These are phyloP conservation scores for Craniophora ligustri DNA, from an alignment of 2,888 invertebrate species.

Conservation along the genomic window DNA sequence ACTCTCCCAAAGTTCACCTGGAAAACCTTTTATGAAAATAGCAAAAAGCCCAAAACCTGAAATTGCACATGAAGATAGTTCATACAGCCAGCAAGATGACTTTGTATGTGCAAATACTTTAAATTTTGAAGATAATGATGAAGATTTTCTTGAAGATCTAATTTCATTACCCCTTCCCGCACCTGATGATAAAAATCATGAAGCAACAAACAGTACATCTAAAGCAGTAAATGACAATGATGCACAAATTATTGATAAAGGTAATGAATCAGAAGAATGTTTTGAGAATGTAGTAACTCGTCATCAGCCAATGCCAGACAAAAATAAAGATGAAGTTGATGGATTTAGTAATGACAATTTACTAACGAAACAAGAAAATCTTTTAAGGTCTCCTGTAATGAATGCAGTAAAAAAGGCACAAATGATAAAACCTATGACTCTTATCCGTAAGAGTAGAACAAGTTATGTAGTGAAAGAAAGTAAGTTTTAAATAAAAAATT, in stretches of 20 bases:
- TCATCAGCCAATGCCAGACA: slow-evolving; percentile 17
- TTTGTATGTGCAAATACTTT: slow-evolving; percentile 51
- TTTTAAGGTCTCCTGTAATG: slow-evolving; percentile 32
- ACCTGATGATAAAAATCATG: slow-evolving; percentile 30
- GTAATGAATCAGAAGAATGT: slow-evolving; percentile 44
- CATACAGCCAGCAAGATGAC: slow-evolving; percentile 81
- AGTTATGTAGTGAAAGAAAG: slow-evolving; percentile 53
- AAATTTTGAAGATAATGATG: slow-evolving; percentile 55
- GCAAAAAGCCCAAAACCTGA: slow-evolving; percentile 54
- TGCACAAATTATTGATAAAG: background rate
- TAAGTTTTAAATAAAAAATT: slow-evolving; percentile 52
- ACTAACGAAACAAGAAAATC: slow-evolving; percentile 37
- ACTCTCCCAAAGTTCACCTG: slow-evolving; percentile 85
- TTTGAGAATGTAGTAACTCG: slow-evolving; percentile 54
- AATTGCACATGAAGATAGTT: slow-evolving; percentile 67
- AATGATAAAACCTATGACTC: slow-evolving; percentile 70
- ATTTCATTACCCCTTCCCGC: slow-evolving; percentile 64
- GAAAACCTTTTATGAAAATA: slow-evolving; percentile 72
- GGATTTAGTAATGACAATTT: slow-evolving; percentile 41
- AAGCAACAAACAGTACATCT: slow-evolving; percentile 8
- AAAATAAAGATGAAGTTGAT: slow-evolving; percentile 62
- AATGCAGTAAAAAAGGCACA: slow-evolving; percentile 64
- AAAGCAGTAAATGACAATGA: slow-evolving; percentile 9
- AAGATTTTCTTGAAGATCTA: slow-evolving; percentile 72
- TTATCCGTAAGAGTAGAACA: slow-evolving; percentile 59